A percentile compares a stretch with the other conserved stretches of the same genome.
These are phyloP conservation scores for Tyrannus savana DNA, from an alignment of 2,113 vertebrate genomes.

Conservation along the genomic window DNA sequence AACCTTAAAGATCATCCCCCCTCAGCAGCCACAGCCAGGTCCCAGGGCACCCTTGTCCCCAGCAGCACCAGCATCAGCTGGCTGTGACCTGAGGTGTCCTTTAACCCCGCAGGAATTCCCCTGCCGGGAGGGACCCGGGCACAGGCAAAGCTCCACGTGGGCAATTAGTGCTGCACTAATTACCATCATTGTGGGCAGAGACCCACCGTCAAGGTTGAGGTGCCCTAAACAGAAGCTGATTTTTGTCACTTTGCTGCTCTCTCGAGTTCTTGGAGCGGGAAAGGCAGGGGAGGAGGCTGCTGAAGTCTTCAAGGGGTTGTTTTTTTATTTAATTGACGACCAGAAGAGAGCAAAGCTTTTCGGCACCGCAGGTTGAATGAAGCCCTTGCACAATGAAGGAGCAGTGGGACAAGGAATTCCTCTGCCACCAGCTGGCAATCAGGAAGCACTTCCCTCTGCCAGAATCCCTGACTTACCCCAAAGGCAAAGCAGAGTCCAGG, in stretches of 20 bases:
- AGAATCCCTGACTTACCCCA: rapidly evolving
- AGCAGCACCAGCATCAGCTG: rapidly evolving
- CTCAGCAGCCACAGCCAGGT: rapidly evolving
- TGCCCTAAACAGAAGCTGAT: not conserved
- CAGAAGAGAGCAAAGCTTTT: not conserved
- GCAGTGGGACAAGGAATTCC: not conserved
- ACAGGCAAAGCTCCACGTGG: not conserved
- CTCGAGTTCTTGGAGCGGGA: not conserved
- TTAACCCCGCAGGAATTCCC: rapidly evolving
- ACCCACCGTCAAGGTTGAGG: not conserved
- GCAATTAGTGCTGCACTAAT: slow-evolving; percentile 38
- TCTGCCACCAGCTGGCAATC: not conserved
- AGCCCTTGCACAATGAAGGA: not conserved
- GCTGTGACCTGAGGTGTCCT: not conserved
- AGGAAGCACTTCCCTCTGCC: not conserved
- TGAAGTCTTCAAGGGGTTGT: not conserved
- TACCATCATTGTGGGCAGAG: not conserved
- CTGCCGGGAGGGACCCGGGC: not conserved
- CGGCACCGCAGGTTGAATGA: not conserved
- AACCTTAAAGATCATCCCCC: not conserved
- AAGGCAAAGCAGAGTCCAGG: not conserved
- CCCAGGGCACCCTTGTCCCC: not conserved
- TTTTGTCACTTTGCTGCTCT: not conserved
- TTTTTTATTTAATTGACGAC: not conserved
- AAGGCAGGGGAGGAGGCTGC: not conserved